Percentiles rank a stretch among this genome's conserved stretches.
These are phyloP conservation scores for Rhinatrema bivittatum DNA, from an alignment of 2,797 vertebrate genomes.

Conservation along the genomic window DNA sequence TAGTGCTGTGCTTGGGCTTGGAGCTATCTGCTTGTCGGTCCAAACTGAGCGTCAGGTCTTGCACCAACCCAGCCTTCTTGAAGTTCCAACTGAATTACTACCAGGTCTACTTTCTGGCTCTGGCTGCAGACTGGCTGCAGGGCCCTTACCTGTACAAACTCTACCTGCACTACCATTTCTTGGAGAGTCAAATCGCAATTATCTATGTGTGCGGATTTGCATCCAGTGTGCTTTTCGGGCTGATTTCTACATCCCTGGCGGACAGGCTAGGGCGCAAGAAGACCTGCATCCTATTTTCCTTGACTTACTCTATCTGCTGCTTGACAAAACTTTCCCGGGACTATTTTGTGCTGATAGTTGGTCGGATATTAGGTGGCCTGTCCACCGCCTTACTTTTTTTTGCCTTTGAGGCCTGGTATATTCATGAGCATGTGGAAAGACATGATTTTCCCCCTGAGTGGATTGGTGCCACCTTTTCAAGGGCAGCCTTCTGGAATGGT, in stretches of 20 bases:
- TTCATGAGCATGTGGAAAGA: conserved; percentile 73
- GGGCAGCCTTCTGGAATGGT: conserved; percentile 80
- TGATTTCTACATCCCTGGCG: conserved; percentile 73
- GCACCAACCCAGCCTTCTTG: conserved; percentile 81
- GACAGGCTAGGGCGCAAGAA: conserved; percentile 69
- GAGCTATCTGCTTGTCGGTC: conserved; percentile 74
- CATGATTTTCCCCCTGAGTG: conserved; percentile 86
- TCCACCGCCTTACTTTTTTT: conserved; percentile 82
- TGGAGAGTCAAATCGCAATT: conserved; percentile 88
- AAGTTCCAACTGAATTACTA: conserved; percentile 77
- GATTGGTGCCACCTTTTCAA: conserved; percentile 78
- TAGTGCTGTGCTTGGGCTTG: conserved; percentile 65
- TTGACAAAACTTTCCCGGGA: conserved; percentile 83
- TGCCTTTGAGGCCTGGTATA: conserved; percentile 82
- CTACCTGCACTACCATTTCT: conserved; percentile 85
- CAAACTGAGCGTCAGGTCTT: conserved; percentile 49
- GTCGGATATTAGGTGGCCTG: conserved; percentile 78
- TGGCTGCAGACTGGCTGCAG: conserved; percentile 90
- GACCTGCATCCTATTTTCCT: conserved; percentile 80
- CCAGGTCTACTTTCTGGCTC: conserved; percentile 76
- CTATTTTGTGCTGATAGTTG: conserved; percentile 82
- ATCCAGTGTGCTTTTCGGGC: conserved; percentile 77
- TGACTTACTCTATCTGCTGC: conserved; percentile 77
- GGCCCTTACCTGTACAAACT: conserved; percentile 91
- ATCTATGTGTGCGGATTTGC: conserved; percentile 86